Conservation (phyloP, 2,113 vertebrate genomes). For the Pycnonotus jocosus region DNA sequence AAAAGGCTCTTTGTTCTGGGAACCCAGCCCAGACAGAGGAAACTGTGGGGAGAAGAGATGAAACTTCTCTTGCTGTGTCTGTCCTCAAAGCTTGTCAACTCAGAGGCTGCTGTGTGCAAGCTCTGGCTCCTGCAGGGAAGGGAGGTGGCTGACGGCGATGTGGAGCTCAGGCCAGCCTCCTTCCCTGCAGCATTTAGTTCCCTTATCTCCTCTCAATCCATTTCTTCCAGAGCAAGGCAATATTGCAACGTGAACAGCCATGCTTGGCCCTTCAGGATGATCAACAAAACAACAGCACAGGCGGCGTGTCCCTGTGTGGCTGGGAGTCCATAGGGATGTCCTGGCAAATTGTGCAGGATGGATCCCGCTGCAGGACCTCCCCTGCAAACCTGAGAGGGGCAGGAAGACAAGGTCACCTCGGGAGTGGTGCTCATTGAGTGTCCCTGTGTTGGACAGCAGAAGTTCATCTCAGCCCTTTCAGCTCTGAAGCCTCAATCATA, state of each 20-base stretch:
- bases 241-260: fast-evolving
- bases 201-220: background rate
- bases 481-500: background rate
- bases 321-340: background rate
- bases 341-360: background rate
- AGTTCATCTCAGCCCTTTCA: background rate
- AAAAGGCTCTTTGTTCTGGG: background rate
- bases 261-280: background rate
- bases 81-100: background rate
- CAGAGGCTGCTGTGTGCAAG: background rate
- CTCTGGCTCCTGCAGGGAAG: background rate
- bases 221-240: background rate
- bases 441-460: fast-evolving
- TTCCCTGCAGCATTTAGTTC: background rate
- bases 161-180: background rate
- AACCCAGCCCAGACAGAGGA: constrained; percentile 16
- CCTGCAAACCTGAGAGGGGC: background rate
- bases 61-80: background rate
- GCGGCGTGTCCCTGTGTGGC: fast-evolving
- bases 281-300: background rate
- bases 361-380: background rate
- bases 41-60: background rate
- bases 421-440: background rate
- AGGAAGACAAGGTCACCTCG: fast-evolving
- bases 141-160: fast-evolving